Base-by-base conservation (phyloP, 2,888 invertebrate genomes). In the Ariolimax columbianus region DNA sequence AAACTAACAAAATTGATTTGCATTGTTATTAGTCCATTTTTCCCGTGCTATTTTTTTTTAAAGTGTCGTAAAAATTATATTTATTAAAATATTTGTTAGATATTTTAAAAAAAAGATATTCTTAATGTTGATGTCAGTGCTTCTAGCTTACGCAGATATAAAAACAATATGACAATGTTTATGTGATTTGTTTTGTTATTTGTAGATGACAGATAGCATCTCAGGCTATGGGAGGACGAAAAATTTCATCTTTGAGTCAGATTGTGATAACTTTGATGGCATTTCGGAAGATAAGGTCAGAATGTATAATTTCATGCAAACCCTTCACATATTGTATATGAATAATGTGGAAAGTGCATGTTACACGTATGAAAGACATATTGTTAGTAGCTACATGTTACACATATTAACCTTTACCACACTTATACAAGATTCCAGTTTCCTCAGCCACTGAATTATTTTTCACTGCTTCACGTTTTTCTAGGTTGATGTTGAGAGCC, bases 251-350 rank as follows among this genome's bases (percentile, higher is more conserved):
- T 91, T 86, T 89, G 88, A 89, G 40, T 84, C 86, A 30, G 88
- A 89, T 40, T 91, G 89, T 68, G 91, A 89, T 66, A 89, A 88
- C 36, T 91, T 91, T 89, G 91, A 91, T 84, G 88, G 87, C 11
- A 78, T 88, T 7, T 86, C 90, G 75, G 90, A 91, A 63, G 83
- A 86, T 43, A 89, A 90, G 89, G 91, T 91, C 73, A 77, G 51
- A n/a, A 30, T n/a, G 4, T n/a, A 1, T 4, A 6, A n/a, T n/a
- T 4, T 4, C 4, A 66, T 11, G 23, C 14, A 55, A 55, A 55
- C 17, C 23, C 19, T 55, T 3, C 55, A 55, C 17, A 23, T 55
- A 6, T 23, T 23, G 23, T 47, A 47, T 47, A 11, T 11, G 55
- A 17, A 23, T 55, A 19, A 55, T 55, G 23, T 55, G 19, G 17